Conservation (phyloP, 1,140 invertebrate species). For the Aphelenchoides avenae region DNA sequence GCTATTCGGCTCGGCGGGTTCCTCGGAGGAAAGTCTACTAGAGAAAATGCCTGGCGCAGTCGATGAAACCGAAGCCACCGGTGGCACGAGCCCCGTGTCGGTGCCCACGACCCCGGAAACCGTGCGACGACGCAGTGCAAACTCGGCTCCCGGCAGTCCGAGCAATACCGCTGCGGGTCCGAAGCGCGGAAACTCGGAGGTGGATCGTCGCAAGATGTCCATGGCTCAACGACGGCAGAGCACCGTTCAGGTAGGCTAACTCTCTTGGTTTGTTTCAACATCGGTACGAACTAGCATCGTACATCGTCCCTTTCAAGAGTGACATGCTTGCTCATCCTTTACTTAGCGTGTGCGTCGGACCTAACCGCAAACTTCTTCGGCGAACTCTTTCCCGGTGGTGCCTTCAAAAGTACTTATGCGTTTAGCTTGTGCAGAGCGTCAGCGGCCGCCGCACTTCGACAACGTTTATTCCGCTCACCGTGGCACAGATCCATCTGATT, state of each 20-base stretch:
- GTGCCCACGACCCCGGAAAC: not conserved
- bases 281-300: not conserved
- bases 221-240: constrained; percentile 50
- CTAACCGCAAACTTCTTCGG: constrained; percentile 12
- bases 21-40: constrained; percentile 11
- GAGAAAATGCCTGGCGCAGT: constrained; percentile 10
- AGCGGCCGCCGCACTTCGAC: constrained; percentile 53
- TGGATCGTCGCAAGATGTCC: constrained; percentile 29
- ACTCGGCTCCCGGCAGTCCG: constrained; percentile 6
- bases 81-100: not conserved
- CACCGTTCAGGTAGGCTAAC: constrained; percentile 43
- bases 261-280: not conserved
- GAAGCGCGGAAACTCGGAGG: constrained; percentile 9
- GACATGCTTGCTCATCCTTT: constrained; percentile 1
- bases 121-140: not conserved
- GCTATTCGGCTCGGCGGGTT: constrained; percentile 11
- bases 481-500: constrained; percentile 55
- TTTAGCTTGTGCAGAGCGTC: constrained; percentile 45
- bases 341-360: not conserved
- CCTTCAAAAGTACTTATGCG: constrained; percentile 3
- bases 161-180: too few relatives aligned
- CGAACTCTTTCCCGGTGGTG: not conserved
- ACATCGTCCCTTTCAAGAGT: not conserved
- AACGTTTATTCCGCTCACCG: constrained; percentile 53
- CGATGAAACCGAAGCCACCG: not conserved